Evolutionary conservation across 2,888 invertebrate species (phyloP).

Genomic region (Sarcophaga subvicina): DNA sequence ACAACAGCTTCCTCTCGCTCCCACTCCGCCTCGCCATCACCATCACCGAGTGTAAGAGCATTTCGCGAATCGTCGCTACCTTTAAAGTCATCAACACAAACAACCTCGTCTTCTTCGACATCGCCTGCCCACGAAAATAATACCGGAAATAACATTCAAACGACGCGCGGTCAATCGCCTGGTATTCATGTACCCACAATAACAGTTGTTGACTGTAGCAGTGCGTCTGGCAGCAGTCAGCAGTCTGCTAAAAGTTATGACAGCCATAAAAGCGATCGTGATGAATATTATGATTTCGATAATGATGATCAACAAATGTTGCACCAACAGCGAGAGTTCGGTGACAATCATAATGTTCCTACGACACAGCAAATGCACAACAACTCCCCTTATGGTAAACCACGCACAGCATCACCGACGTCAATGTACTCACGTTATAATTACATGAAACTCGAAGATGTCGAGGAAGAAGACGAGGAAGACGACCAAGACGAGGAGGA

Average conservation of each 20-base stretch:
- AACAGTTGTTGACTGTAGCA: conserved; percentile 78
- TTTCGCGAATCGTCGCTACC: conserved; percentile 76
- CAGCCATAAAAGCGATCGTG: conserved; percentile 72
- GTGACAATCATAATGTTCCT: conserved; percentile 37
- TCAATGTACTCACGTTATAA: conserved; percentile 72
- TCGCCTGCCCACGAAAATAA: conserved; percentile 21
- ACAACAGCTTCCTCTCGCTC: background rate
- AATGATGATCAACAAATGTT: conserved; percentile 32
- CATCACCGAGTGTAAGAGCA: conserved; percentile 67
- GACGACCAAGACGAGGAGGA: conserved; percentile 72
- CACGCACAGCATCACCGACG: conserved; percentile 69
- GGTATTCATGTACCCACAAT: conserved; percentile 77
- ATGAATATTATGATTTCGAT: conserved; percentile 78
- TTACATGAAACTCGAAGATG: conserved; percentile 77
- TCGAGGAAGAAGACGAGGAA: conserved; percentile 72
- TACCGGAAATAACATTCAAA: conserved; percentile 30
- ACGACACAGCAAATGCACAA: background rate
- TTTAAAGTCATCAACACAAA: background rate
- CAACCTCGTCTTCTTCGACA: conserved; percentile 16
- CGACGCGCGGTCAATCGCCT: conserved; percentile 51
- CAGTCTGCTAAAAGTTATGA: conserved; percentile 61
- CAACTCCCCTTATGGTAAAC: conserved; percentile 71
- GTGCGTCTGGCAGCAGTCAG: conserved; percentile 47
- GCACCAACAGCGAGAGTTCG: conserved; percentile 51
- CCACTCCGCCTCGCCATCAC: conserved; percentile 53